These are phyloP conservation scores for Stenolophus ochropezus DNA, from an alignment of 2,888 invertebrate genomes.

Conservation along the genomic window DNA sequence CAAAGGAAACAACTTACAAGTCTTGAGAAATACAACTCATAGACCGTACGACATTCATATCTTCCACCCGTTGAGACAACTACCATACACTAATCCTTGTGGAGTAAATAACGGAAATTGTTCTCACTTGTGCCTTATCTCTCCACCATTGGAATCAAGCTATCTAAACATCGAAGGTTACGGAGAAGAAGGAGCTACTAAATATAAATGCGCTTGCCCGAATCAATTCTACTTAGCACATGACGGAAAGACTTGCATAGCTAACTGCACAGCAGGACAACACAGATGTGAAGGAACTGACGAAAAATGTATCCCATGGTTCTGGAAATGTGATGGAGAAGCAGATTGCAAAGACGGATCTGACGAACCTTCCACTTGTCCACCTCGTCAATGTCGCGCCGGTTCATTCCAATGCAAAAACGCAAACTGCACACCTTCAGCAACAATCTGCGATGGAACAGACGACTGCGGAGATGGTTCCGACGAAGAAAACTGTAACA, in stretches of 20 bases:
- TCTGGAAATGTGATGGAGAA: conserved; percentile 93
- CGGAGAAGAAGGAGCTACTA: conserved; percentile 86
- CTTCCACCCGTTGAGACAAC: conserved; percentile 91
- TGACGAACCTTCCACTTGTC: conserved; percentile 91
- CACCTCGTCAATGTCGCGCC: conserved; percentile 87
- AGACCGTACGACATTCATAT: conserved; percentile 95
- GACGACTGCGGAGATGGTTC: conserved; percentile 95
- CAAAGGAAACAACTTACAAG: conserved; percentile 83
- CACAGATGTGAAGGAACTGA: conserved; percentile 84
- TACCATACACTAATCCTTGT: conserved; percentile 92
- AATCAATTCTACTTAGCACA: conserved; percentile 91
- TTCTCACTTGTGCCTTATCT: conserved; percentile 94
- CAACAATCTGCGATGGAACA: conserved; percentile 93
- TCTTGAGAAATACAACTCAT: conserved; percentile 93
- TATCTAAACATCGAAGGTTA: conserved; percentile 87
- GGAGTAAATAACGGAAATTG: conserved; percentile 95
- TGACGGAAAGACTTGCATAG: conserved; percentile 91
- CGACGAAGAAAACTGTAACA: conserved; percentile 89
- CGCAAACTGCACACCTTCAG: conserved; percentile 93
- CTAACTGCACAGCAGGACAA: conserved; percentile 95
- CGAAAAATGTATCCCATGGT: conserved; percentile 85
- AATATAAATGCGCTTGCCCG: conserved; percentile 93
- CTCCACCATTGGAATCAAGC: conserved; percentile 86
- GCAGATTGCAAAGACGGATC: conserved; percentile 94
- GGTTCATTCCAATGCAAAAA: conserved; percentile 97